phyloP scores from a whole-genome alignment of 2,797 vertebrate genomes.

The Ptychobarbus kaznakovi region DNA sequence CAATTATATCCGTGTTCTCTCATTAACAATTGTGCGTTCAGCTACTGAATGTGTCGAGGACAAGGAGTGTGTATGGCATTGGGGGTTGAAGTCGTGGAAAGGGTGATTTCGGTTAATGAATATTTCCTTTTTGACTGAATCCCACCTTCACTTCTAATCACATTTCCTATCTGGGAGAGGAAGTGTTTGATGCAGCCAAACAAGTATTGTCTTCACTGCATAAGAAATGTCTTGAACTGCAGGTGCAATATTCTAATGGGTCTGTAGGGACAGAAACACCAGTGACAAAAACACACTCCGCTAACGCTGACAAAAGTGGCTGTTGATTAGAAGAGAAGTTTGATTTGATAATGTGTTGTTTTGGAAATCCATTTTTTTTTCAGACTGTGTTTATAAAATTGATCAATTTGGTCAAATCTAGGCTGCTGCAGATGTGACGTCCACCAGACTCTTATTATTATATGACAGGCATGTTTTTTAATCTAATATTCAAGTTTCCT shows the following conservation, averaged over 20 bases:
- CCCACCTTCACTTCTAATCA: conserved; percentile 72
- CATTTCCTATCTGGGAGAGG: conserved; percentile 73
- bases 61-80: conserved; percentile 57
- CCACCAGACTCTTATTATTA: too few species aligned
- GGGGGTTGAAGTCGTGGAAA: conserved; percentile 42
- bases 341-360: conserved; percentile 32
- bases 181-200: conserved; percentile 82
- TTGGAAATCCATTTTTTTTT: not conserved
- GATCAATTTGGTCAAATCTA: not conserved
- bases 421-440: not conserved
- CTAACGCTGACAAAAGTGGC: conserved; percentile 36
- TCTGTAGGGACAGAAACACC: conserved; percentile 67
- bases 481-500: not conserved
- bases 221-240: conserved; percentile 79
- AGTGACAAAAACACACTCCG: conserved; percentile 57
- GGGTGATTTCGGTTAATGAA: conserved; percentile 84
- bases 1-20: conserved; percentile 91
- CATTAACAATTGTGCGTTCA: conserved; percentile 88
- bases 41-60: conserved; percentile 78
- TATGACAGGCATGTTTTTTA: not conserved
- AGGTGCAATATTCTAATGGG: conserved; percentile 85
- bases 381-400: conserved; percentile 9
- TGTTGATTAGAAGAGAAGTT: conserved; percentile 43
- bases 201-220: conserved; percentile 80
- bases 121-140: conserved; percentile 83